phyloP scores from a whole-genome alignment of 2,797 vertebrate genomes.

The Enteromius mattozi region DNA sequence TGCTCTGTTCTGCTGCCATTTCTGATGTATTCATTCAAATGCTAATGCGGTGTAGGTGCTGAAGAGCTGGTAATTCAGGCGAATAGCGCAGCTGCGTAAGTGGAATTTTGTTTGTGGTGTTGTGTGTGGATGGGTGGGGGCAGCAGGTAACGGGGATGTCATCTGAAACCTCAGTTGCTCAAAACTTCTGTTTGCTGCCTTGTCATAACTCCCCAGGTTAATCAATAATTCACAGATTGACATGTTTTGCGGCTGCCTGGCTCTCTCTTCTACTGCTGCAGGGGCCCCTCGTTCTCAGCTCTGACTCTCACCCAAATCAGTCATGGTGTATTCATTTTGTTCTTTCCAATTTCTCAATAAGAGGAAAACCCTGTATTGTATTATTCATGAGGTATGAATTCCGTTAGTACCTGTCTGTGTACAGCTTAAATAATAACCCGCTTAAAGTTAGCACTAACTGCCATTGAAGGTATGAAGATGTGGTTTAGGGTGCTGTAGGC shows the following conservation, averaged over 20 bases:
- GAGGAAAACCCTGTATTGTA: conserved; percentile 3
- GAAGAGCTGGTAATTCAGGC: conserved; percentile 31
- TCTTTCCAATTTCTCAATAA: conserved; percentile 19
- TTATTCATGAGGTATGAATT: conserved; percentile 5
- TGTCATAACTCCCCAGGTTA: conserved; percentile 39
- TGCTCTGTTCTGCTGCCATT: conserved; percentile 21
- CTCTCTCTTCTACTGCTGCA: conserved; percentile 13
- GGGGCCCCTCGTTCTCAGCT: conserved; percentile 27
- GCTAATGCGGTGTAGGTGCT: conserved; percentile 6
- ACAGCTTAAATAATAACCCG: not conserved
- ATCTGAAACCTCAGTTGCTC: conserved; percentile 13
- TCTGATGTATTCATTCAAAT: conserved; percentile 39
- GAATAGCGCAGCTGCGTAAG: conserved; percentile 7
- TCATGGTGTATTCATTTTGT: conserved; percentile 1
- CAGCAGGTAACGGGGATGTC: conserved; percentile 19
- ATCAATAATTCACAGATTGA: conserved; percentile 60
- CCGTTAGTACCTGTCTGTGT: not conserved
- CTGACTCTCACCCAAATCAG: conserved; percentile 11
- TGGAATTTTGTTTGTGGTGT: conserved; percentile 26
- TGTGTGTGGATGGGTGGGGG: not conserved
- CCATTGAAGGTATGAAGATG: not conserved
- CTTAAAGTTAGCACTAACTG: not conserved
- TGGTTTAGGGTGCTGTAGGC: not conserved
- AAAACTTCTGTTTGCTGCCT: conserved; percentile 43
- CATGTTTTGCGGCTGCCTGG: conserved; percentile 41